Evolutionary conservation across 1,140 invertebrate species (phyloP).

Genomic region (Drosophila insularis): DNA sequence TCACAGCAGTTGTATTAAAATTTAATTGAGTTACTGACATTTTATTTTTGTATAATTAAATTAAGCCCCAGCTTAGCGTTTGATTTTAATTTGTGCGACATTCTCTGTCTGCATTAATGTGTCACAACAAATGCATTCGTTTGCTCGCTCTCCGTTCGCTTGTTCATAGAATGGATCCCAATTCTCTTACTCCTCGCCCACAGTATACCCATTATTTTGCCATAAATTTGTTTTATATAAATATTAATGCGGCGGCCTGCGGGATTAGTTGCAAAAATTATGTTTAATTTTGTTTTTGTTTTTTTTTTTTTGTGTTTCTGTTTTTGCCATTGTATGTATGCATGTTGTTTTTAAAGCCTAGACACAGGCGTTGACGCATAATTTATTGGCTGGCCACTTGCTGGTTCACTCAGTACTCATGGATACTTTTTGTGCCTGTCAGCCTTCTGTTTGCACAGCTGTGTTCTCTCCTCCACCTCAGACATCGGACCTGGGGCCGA

Average conservation of each 20-base stretch:
- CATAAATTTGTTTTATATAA: conserved; percentile 77
- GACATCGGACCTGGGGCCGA: no score
- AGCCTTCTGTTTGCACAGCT: conserved; percentile 53
- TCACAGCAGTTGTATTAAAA: conserved; percentile 67
- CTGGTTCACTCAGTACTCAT: conserved; percentile 12
- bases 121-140: conserved; percentile 46
- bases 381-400: conserved; percentile 60
- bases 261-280: conserved; percentile 77
- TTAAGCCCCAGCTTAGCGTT: conserved; percentile 77
- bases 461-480: conserved; percentile 27
- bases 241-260: conserved; percentile 70
- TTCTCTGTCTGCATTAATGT: conserved; percentile 56
- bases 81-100: conserved; percentile 82
- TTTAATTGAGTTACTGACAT: conserved; percentile 82
- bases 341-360: conserved; percentile 48
- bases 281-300: conserved; percentile 58
- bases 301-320: conserved; percentile 32
- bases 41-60: conserved; percentile 82
- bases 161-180: no score
- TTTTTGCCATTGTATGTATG: not conserved
- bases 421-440: not conserved
- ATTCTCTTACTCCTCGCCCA: not conserved
- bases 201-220: conserved; percentile 52
- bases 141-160: not conserved
- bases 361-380: conserved; percentile 51